These are phyloP conservation scores for Pocillopora verrucosa DNA, from an alignment of 64 coral and sea anemone genomes.

Conservation along the genomic window DNA sequence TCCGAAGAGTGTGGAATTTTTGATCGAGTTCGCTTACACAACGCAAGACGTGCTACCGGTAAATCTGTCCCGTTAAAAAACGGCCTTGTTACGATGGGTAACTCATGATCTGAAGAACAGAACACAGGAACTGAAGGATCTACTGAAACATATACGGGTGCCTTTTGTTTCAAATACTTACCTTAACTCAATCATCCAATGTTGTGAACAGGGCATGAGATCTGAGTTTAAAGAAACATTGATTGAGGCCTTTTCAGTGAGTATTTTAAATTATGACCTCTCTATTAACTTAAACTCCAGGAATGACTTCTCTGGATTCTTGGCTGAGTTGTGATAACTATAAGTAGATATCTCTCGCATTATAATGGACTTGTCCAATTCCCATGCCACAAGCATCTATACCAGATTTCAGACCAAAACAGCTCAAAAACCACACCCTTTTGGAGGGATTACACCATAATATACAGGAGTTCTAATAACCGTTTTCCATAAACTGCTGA, in stretches of 20 bases:
- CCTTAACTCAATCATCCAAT: conserved; percentile 49
- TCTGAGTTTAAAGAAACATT: conserved; percentile 50
- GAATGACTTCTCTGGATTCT: no score
- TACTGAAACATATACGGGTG: conserved; percentile 53
- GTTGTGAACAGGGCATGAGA: conserved; percentile 42
- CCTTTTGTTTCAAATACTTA: conserved; percentile 59
- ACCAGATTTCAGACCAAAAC: no score
- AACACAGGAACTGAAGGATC: conserved; percentile 38
- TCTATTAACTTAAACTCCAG: no score
- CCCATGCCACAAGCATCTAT: no score
- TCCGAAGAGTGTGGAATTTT: conserved; percentile 62
- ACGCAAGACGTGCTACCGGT: conserved; percentile 53
- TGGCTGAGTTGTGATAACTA: no score
- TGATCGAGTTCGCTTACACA: conserved; percentile 71
- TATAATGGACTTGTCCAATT: no score
- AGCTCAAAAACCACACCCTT: no score
- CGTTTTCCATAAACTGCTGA: no score
- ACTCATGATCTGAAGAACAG: conserved; percentile 28
- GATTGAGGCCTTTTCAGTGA: conserved; percentile 44
- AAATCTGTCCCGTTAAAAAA: conserved; percentile 57
- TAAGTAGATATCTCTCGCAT: no score
- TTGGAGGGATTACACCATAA: no score
- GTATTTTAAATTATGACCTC: conserved; percentile 25
- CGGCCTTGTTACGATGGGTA: conserved; percentile 62
- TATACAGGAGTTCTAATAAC: no score